Conservation (phyloP, 92 coral and sea anemone genomes). For the Zoanthus sociatus region DNA sequence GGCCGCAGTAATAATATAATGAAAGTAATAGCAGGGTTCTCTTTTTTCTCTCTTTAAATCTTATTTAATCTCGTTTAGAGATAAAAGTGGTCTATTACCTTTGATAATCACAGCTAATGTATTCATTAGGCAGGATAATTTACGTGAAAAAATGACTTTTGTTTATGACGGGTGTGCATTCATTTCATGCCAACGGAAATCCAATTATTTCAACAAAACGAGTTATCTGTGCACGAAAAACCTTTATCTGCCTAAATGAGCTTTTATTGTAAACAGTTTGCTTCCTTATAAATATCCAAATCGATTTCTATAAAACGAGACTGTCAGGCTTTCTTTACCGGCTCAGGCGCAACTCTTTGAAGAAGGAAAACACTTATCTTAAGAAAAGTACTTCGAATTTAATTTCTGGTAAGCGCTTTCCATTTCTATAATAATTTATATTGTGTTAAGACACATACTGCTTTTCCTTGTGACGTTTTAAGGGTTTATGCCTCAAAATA, state of each 20-base stretch:
- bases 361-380: neutral
- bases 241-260: slow-evolving; percentile 40
- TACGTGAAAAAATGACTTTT: slow-evolving; percentile 3
- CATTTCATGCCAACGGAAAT: slow-evolving; percentile 39
- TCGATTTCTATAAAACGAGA: slow-evolving; percentile 10
- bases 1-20: neutral
- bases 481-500: too few species aligned
- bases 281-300: slow-evolving; percentile 24
- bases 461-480: too few species aligned
- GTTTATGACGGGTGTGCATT: slow-evolving; percentile 33
- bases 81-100: slow-evolving; percentile 14
- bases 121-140: slow-evolving; percentile 18
- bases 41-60: too few species aligned
- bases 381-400: neutral
- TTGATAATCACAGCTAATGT: slow-evolving; percentile 11
- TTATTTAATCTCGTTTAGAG: slow-evolving; percentile 13
- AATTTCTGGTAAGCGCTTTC: neutral
- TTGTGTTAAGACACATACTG: too few species aligned
- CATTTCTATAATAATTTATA: neutral
- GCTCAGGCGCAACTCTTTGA: neutral
- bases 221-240: slow-evolving; percentile 26
- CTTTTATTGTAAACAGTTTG: slow-evolving; percentile 41
- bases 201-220: slow-evolving; percentile 38
- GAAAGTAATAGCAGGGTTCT: neutral
- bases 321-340: neutral